Base-by-base conservation (phyloP, 2,797 vertebrate genomes). In the Morus bassanus region DNA sequence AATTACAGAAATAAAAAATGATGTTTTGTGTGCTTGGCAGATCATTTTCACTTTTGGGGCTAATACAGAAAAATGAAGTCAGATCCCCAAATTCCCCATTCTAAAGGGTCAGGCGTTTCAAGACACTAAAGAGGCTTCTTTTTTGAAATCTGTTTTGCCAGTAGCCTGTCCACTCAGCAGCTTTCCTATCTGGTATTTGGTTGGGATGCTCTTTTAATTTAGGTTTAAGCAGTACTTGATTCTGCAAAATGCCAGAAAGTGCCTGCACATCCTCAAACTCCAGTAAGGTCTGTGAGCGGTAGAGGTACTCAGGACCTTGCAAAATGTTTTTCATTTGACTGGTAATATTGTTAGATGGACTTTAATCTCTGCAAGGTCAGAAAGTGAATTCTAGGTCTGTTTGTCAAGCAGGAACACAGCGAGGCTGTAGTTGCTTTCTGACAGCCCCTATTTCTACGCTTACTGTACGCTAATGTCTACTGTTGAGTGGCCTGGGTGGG, bases 231-330 rank as follows among this genome's bases (percentile, higher is more conserved):
- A 81, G 57, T 50, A 17, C 15, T 33, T 31, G 13, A 16, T 84
- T 72, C 50, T 73, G n/a, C 45, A 75, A 80, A 94, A 46, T 6
- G 13, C 16, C 37, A 18, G 46, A 85, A 90, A 35, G 7, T 3
- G 1, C n/a, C 48, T 74, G 23, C 7, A 11, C 4, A 1, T 30
- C 22, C 56, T 80, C 48, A 33, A 28, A 43, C 9, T 83, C 25
- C 33, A 10, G 9, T 19, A 23, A 61, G 35, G 18, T 69, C 54
- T 1, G 2, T 5, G 17, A 35, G 28, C 0, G 5, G 4, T 8
- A 24, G 46, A 54, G 28, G 9, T 63, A 16, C 43, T 67, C 2
- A 0, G 7, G 35, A 48, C 46, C 17, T 88, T 31, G 13, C 28
- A 48, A 43, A 31, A 8, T 33, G 8, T 22, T 59, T 76, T 91